These are phyloP conservation scores for Myzus persicae DNA, from an alignment of 1,140 invertebrate genomes.

Conservation along the genomic window DNA sequence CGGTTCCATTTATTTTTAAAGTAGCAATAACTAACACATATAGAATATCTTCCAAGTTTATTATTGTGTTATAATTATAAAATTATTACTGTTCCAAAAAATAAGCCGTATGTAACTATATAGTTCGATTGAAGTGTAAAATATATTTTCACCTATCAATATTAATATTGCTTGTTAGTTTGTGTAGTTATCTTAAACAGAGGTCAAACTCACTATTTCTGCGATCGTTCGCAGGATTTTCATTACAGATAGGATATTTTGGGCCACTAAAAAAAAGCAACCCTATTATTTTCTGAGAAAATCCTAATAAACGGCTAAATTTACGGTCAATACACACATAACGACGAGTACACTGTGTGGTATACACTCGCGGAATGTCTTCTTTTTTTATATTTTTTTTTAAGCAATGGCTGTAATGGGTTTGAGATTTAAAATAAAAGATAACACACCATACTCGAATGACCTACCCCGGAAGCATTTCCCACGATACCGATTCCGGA, in stretches of 20 bases:
- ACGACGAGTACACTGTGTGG: background rate
- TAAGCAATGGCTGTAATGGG: background rate
- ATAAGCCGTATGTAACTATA: too few species aligned
- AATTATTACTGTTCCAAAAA: too few species aligned
- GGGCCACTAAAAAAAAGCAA: background rate
- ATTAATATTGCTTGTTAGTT: background rate
- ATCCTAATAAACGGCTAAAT: background rate
- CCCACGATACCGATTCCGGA: background rate
- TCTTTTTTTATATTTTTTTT: background rate
- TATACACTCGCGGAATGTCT: background rate
- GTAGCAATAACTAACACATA: too few species aligned
- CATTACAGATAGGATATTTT: background rate
- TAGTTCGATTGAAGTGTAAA: background rate
- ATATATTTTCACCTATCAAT: background rate
- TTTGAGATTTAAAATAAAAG: constrained; percentile 8
- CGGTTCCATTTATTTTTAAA: background rate
- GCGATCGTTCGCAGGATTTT: background rate
- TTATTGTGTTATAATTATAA: too few species aligned
- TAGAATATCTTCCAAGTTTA: too few species aligned
- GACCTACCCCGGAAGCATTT: background rate
- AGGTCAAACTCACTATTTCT: background rate
- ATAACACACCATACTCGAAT: constrained; percentile 1
- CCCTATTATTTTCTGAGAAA: background rate
- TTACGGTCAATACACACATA: constrained; percentile 16
- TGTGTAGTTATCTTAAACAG: background rate